A percentile compares a stretch with the other conserved stretches of the same genome.
These are phyloP conservation scores for Phylloscopus trochilus DNA, from an alignment of 2,113 vertebrate genomes.

Conservation along the genomic window DNA sequence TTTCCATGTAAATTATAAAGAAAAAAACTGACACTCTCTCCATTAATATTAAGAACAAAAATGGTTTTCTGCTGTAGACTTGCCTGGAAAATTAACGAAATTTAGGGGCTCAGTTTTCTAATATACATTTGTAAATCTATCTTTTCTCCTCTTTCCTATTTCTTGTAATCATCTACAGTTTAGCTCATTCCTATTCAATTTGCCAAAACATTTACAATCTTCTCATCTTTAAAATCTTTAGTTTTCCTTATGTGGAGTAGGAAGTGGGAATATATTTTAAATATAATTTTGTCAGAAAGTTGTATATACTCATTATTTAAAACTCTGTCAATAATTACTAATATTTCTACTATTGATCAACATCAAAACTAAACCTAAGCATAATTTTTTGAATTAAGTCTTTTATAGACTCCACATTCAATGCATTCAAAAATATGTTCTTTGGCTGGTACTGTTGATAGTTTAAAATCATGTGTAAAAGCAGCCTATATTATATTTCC, in stretches of 20 bases:
- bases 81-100: background rate
- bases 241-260: background rate
- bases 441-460: background rate
- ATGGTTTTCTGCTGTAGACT: background rate
- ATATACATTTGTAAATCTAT: background rate
- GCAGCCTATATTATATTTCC: background rate
- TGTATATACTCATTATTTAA: background rate
- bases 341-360: background rate
- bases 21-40: background rate
- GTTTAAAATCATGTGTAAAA: background rate
- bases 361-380: background rate
- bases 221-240: background rate
- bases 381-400: background rate
- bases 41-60: background rate
- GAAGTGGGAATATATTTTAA: background rate
- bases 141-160: background rate
- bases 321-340: background rate
- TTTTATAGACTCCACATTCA: background rate
- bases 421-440: background rate
- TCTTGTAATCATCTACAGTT: background rate
- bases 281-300: background rate
- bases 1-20: background rate
- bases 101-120: background rate
- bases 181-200: background rate
- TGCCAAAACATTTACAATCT: background rate